Conservation (phyloP, 2,113 vertebrate species). For the Cyprinodon brontotheroides region DNA sequence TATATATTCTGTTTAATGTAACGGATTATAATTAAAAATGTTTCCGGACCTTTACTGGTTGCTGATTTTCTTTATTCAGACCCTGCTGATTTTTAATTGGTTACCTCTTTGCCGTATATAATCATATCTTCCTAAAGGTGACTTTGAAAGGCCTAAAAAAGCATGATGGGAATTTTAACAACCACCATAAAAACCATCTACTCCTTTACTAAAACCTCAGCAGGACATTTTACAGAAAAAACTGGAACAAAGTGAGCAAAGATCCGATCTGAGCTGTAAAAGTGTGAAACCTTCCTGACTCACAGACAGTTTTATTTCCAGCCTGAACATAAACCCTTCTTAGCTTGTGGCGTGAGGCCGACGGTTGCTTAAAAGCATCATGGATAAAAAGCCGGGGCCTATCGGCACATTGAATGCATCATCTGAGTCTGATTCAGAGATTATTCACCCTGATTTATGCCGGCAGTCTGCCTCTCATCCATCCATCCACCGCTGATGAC, state of each 20-base stretch:
- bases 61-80: too few species aligned
- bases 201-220: not conserved
- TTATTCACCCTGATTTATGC: conserved; percentile 33
- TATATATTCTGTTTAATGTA: too few species aligned
- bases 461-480: conserved; percentile 27
- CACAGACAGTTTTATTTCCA: not conserved
- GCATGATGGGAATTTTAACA: too few species aligned
- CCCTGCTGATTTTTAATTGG: too few species aligned
- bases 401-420: conserved; percentile 23
- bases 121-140: too few species aligned
- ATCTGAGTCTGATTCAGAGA: conserved; percentile 42
- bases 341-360: not conserved
- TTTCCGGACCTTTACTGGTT: too few species aligned
- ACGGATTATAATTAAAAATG: too few species aligned
- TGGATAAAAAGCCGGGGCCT: not conserved
- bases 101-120: too few species aligned
- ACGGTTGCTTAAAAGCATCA: conserved; percentile 22
- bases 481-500: conserved; percentile 1
- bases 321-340: not conserved
- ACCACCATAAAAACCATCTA: too few species aligned
- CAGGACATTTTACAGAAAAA: not conserved
- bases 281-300: not conserved
- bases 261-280: not conserved
- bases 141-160: too few species aligned
- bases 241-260: too few species aligned